phyloP scores from a whole-genome alignment of 2,113 vertebrate species.

The Crotalus helleri region DNA sequence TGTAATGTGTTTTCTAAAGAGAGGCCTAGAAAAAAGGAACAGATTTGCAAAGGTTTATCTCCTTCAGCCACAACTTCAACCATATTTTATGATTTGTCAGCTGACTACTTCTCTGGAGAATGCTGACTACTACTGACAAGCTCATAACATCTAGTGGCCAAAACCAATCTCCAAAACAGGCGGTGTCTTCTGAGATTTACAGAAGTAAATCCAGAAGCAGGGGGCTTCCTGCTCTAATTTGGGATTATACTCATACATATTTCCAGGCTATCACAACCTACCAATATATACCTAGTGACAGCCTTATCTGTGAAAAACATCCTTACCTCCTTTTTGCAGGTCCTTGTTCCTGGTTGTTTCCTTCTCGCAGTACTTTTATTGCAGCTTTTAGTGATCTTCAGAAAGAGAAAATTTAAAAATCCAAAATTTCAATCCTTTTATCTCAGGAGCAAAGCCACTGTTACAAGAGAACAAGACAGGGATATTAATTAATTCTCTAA shows the following conservation, averaged over 20 bases:
- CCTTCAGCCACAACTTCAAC: background rate
- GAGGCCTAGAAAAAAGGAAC: background rate
- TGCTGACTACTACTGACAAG: background rate
- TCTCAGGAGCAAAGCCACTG: background rate
- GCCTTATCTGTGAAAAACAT: background rate
- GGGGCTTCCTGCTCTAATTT: background rate
- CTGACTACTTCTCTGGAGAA: background rate
- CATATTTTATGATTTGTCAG: background rate
- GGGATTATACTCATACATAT: background rate
- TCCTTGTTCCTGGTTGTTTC: background rate
- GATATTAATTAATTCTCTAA: background rate
- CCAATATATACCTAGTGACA: background rate
- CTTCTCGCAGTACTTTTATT: background rate
- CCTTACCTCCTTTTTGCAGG: background rate
- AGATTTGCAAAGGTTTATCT: background rate
- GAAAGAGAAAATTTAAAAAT: background rate
- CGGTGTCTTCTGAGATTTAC: background rate
- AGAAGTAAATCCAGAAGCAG: background rate
- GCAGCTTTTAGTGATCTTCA: background rate
- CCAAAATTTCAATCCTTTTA: background rate
- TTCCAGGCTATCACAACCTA: background rate
- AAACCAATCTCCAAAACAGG: background rate
- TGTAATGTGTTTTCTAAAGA: background rate
- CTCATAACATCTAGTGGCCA: background rate
- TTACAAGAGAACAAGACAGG: background rate